Evolutionary conservation across 2,888 invertebrate genomes (phyloP).

Genomic region (Drymonia ruficornis): DNA sequence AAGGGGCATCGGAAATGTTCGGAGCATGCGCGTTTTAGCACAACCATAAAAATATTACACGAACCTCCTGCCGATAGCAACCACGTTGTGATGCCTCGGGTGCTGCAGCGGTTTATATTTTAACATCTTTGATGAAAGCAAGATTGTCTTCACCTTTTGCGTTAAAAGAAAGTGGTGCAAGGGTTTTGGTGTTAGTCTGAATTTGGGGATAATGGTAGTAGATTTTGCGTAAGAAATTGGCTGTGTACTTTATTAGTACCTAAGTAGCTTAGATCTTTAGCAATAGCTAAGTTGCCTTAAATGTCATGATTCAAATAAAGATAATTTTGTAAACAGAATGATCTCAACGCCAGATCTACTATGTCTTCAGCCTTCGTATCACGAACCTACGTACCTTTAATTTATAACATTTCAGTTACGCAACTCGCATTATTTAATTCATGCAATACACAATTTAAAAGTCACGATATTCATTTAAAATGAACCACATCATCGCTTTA

Average conservation of each 20-base stretch:
- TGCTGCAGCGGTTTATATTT: background rate
- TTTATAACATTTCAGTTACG: no score
- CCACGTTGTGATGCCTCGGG: background rate
- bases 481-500: background rate
- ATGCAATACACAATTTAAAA: background rate
- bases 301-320: no score
- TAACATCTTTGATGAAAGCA: background rate
- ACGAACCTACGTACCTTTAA: no score
- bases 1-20: conserved; percentile 29
- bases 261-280: no score
- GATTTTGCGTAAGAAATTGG: no score
- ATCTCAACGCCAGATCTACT: no score
- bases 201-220: no score
- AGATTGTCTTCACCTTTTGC: background rate
- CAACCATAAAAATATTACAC: conserved; percentile 47
- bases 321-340: no score
- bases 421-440: background rate
- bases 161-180: background rate
- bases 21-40: conserved; percentile 41
- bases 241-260: no score
- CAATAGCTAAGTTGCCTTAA: no score
- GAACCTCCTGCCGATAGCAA: conserved; percentile 12
- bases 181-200: no score
- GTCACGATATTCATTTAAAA: background rate
- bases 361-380: no score